Conservation (phyloP, 1,140 invertebrate species). For the Drosophila oshimai region DNA sequence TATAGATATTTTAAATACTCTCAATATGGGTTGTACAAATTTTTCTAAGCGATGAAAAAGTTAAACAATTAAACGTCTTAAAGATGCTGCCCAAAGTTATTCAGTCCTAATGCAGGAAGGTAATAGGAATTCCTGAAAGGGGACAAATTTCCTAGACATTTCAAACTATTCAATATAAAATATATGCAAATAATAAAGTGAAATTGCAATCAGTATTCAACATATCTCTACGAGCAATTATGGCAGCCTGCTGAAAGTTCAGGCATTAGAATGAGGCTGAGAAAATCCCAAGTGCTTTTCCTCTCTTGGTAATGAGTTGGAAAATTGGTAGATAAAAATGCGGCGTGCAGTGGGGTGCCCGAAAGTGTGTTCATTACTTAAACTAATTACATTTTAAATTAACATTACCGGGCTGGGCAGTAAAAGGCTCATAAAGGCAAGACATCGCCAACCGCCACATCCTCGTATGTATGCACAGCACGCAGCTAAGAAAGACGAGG, state of each 20-base stretch:
- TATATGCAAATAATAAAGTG: no score
- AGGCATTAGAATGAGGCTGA: neutral
- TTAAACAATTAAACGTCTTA: no score
- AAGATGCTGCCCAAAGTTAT: no score
- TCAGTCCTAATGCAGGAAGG: no score
- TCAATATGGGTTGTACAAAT: no score
- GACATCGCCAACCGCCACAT: conserved; percentile 13
- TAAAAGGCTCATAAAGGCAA: conserved; percentile 69
- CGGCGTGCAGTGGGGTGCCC: conserved; percentile 31
- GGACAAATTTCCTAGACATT: no score
- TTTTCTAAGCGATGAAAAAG: no score
- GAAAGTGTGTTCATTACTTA: conserved; percentile 79
- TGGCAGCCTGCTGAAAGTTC: neutral
- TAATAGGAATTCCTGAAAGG: no score
- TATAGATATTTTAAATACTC: no score
- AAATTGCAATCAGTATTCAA: no score
- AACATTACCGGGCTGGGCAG: conserved; percentile 64
- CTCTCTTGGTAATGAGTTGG: conserved; percentile 18
- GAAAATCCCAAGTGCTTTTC: neutral
- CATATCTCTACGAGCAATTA: no score
- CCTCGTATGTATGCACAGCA: conserved; percentile 66
- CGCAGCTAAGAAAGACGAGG: conserved; percentile 45
- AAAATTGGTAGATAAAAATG: conserved; percentile 42
- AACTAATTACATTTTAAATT: conserved; percentile 81
- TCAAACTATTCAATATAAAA: no score